These are phyloP conservation scores for Oreochromis grahami DNA, from an alignment of 2,797 vertebrate species.

Conservation along the genomic window DNA sequence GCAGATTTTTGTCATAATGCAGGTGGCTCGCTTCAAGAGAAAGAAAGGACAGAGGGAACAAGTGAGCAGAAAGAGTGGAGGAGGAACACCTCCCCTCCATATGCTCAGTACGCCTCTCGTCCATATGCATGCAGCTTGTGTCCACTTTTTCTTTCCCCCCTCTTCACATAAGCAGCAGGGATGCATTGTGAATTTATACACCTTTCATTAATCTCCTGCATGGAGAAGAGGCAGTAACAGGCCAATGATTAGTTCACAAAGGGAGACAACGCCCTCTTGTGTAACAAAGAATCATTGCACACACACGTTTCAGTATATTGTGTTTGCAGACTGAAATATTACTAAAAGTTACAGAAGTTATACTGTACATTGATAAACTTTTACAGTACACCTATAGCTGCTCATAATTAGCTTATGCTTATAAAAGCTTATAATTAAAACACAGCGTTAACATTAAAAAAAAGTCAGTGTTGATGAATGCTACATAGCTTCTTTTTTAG, in stretches of 20 bases:
- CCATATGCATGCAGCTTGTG: conserved; percentile 27
- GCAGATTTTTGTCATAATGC: conserved; percentile 38
- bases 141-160: neutral
- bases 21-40: neutral
- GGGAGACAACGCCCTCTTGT: conserved; percentile 49
- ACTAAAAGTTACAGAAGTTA: neutral
- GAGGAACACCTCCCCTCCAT: conserved; percentile 19
- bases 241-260: conserved; percentile 4
- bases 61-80: neutral
- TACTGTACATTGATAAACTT: neutral
- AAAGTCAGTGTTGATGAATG: neutral
- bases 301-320: accelerated
- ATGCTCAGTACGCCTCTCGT: neutral
- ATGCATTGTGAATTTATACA: conserved; percentile 23
- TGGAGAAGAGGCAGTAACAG: neutral
- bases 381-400: neutral
- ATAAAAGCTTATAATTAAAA: neutral
- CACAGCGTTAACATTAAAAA: neutral
- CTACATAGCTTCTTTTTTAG: neutral
- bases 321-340: neutral
- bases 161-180: conserved; percentile 13
- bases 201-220: conserved; percentile 37
- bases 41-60: neutral
- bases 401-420: neutral
- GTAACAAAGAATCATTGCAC: conserved; percentile 33